Percentiles rank a stretch among this genome's conserved stretches.
phyloP scores from a whole-genome alignment of 2,113 vertebrate genomes.

The Anser cygnoides region DNA sequence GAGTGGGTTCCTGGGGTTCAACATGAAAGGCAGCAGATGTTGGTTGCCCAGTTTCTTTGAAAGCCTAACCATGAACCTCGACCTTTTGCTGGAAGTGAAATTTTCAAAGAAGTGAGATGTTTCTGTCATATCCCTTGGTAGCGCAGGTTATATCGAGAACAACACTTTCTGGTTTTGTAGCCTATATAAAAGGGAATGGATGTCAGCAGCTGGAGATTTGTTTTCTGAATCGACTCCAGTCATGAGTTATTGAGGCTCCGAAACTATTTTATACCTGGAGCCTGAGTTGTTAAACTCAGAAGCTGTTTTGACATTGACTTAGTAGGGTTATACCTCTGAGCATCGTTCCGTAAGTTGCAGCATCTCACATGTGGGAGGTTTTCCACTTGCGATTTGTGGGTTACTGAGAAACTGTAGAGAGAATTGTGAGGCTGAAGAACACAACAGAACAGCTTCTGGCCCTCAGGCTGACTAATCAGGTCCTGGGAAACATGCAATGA shows the following conservation, averaged over 20 bases:
- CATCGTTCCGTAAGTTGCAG: background rate
- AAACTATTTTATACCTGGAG: background rate
- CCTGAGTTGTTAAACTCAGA: background rate
- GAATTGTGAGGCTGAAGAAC: background rate
- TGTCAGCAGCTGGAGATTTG: background rate
- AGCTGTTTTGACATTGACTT: background rate
- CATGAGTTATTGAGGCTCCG: background rate
- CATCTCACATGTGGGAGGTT: background rate
- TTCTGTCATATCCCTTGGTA: background rate
- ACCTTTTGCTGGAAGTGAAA: background rate
- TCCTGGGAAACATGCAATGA: background rate
- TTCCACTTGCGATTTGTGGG: background rate
- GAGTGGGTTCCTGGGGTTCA: background rate
- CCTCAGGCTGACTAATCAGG: background rate
- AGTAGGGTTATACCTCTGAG: background rate
- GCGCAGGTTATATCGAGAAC: background rate
- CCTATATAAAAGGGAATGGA: background rate
- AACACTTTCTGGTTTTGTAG: accelerated
- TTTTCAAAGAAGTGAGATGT: background rate
- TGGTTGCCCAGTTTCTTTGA: background rate
- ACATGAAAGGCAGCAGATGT: background rate
- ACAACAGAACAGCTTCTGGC: background rate
- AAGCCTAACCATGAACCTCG: background rate
- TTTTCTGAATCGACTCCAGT: background rate
- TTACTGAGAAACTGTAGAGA: background rate